Evolutionary conservation across 2,113 vertebrate genomes (phyloP).

Genomic region (Hydrolagus affinis): DNA sequence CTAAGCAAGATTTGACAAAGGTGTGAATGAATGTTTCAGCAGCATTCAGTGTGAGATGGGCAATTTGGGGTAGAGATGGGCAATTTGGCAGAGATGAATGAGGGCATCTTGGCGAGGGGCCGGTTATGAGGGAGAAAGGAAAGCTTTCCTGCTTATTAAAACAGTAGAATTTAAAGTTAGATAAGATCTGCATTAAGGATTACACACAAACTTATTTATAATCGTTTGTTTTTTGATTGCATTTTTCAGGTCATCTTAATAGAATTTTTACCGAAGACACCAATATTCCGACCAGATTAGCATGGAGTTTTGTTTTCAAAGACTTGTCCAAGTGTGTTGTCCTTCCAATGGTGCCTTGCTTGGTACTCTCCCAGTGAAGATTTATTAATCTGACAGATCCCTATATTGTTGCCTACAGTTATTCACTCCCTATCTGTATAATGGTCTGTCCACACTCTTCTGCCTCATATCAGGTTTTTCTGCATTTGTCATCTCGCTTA

Average conservation of each 20-base stretch:
- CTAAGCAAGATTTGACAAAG: no score
- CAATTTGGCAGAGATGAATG: no score
- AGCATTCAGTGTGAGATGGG: no score
- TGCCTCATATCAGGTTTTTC: neutral
- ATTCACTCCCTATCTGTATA: neutral
- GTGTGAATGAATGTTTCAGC: no score
- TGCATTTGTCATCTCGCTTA: neutral
- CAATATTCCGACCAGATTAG: slow-evolving; percentile 97
- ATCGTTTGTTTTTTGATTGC: neutral
- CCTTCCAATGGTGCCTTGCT: slow-evolving; percentile 85
- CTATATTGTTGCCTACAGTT: slow-evolving; percentile 48
- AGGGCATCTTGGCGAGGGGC: no score
- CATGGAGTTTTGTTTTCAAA: slow-evolving; percentile 54
- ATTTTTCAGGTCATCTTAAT: slow-evolving; percentile 87
- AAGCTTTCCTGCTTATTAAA: slow-evolving; percentile 35
- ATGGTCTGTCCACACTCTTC: neutral
- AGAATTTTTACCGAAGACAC: slow-evolving; percentile 99
- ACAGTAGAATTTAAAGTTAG: slow-evolving; percentile 19
- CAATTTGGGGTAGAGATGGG: no score
- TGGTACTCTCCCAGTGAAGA: slow-evolving; percentile 66
- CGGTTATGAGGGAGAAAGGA: no score
- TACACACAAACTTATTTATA: neutral
- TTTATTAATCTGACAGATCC: slow-evolving; percentile 61
- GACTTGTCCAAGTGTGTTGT: slow-evolving; percentile 65
- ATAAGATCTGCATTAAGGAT: neutral